A percentile compares a stretch with the other conserved stretches of the same genome.
These are phyloP conservation scores for Tuta absoluta DNA, from an alignment of 2,888 invertebrate genomes.

Conservation along the genomic window DNA sequence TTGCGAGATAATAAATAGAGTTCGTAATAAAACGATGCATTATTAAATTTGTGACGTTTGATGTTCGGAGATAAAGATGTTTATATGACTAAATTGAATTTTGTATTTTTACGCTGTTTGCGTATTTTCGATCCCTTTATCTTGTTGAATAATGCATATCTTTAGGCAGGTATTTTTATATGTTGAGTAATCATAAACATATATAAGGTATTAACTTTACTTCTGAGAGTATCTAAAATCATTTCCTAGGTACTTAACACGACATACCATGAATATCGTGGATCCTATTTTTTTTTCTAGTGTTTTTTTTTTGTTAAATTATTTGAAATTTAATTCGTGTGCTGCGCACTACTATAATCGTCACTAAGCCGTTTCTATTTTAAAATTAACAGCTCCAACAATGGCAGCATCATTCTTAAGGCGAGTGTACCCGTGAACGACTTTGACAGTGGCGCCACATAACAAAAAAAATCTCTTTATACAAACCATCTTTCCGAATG, in stretches of 20 bases:
- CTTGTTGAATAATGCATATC: background rate
- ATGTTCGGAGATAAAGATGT: slow-evolving; percentile 53
- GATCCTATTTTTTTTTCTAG: too few species aligned
- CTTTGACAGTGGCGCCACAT: too few species aligned
- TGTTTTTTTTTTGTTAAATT: too few species aligned
- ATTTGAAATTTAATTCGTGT: too few species aligned
- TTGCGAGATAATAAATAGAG: slow-evolving; percentile 44
- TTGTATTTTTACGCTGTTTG: slow-evolving; percentile 19
- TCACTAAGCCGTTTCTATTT: background rate
- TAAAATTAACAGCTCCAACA: slow-evolving; percentile 1
- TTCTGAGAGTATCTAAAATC: too few species aligned
- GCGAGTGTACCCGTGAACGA: too few species aligned
- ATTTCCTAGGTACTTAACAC: too few species aligned
- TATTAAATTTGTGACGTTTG: slow-evolving; percentile 68
- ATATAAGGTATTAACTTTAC: too few species aligned
- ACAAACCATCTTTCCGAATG: too few species aligned
- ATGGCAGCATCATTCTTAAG: background rate
- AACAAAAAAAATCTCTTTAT: too few species aligned
- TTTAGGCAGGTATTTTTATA: background rate
- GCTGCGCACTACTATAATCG: background rate
- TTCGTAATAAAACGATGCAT: slow-evolving; percentile 66
- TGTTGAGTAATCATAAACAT: background rate
- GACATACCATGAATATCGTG: too few species aligned
- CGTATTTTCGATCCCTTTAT: background rate
- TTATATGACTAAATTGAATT: slow-evolving; percentile 37